phyloP scores from a whole-genome alignment of 2,113 vertebrate genomes.

The Sitta europaea region DNA sequence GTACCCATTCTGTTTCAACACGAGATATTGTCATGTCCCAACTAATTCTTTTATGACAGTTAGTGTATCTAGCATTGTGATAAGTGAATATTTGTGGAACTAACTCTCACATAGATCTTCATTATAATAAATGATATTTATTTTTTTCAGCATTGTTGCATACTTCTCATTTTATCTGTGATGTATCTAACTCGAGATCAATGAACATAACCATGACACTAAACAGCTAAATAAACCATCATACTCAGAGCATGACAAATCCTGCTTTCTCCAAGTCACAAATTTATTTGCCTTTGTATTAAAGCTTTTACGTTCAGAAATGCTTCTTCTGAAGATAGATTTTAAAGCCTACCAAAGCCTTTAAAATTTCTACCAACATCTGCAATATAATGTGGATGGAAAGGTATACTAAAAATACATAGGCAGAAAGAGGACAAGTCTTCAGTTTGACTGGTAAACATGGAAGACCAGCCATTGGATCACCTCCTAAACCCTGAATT shows the following conservation, averaged over 20 bases:
- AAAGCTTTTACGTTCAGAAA: neutral
- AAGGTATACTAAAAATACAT: neutral
- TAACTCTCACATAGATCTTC: neutral
- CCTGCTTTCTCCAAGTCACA: neutral
- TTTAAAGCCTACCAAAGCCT: neutral
- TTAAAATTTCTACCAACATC: neutral
- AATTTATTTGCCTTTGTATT: neutral
- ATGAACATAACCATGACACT: neutral
- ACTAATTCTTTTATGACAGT: neutral
- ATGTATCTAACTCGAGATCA: neutral
- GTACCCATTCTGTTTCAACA: neutral
- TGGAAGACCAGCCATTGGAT: neutral
- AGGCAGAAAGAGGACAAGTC: neutral
- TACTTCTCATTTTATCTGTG: neutral
- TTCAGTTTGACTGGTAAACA: neutral
- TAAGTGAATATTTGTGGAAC: neutral
- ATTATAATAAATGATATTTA: neutral
- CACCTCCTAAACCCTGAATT: neutral
- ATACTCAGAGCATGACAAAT: neutral
- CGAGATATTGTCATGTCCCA: neutral
- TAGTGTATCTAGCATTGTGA: neutral
- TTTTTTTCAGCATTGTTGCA: neutral
- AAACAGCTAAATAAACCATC: slow-evolving; percentile 1
- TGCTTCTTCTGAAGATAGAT: neutral
- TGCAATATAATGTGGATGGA: neutral